Evolutionary conservation across 2,888 invertebrate species (phyloP), one percentile per base, ranked within the genome.

Genomic region (Gortyna flavago): DNA sequence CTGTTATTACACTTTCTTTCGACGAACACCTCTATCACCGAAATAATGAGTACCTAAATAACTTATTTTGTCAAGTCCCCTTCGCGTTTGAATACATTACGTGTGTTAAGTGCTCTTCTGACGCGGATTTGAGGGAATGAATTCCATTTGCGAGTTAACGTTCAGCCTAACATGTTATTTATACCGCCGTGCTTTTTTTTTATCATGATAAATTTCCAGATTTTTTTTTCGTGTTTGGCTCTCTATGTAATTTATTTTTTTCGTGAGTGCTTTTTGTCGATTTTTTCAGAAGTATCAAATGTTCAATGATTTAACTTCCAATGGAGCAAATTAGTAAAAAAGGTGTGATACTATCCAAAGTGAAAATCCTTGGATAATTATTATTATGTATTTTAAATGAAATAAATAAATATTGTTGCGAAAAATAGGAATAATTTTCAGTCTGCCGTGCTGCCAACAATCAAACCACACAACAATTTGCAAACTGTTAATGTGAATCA

Each of bases 41-140:
- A 91, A 92, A 89, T 93, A 94, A 95, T 93, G 93, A 93, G 92
- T 93, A 92, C 92, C 89, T 91, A 92, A 93, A 93, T 94, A 93
- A 95, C 93, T 92, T 92, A 93, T 93, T 93, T 93, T 92, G 92
- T 93, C 92, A 91, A 92, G 91, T 79, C 82, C 82, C 82, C 91
- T 90, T 64, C 73, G 59, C 91, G 89, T 90, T 90, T 88, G 85
- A 88, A 89, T 88, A 89, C 88, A 88, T 89, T 88, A 88, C 81
- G 81, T 85, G 75, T 85, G 88, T 83, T 88, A 85, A 89, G 87
- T 85, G 73, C 79, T 81, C 88, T 88, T 85, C 80, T 85, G 85
- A 77, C 83, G 77, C 72, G 75, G 87, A 87, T 88, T 88, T 88
- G 85, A 85, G 85, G 85, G 80, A 77, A 84, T 84, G 72, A 84